Evolutionary conservation across 2,888 invertebrate genomes (phyloP).

Genomic region (Salticus scenicus): DNA sequence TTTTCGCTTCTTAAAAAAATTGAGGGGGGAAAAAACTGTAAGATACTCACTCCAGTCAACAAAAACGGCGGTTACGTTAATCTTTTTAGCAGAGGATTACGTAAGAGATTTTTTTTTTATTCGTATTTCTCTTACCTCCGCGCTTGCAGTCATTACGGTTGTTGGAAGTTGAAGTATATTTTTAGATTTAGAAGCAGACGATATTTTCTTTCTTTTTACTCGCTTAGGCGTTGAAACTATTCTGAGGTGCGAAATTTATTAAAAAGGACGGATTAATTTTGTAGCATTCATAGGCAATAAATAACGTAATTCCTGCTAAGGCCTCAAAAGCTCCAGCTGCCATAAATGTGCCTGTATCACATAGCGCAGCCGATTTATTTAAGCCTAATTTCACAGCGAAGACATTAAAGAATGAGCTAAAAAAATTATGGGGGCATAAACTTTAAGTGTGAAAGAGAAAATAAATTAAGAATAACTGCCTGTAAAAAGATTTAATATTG

Average conservation of each 20-base stretch:
- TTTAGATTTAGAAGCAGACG: background rate
- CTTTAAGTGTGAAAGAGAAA: no score
- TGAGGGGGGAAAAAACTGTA: no score
- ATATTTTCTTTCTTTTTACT: background rate
- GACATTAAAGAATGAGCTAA: no score
- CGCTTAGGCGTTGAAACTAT: background rate
- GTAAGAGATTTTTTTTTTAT: background rate
- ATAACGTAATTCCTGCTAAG: background rate
- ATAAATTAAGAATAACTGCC: no score
- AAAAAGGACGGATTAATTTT: background rate
- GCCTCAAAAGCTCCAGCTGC: background rate
- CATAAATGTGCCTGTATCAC: no score
- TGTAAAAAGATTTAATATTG: no score
- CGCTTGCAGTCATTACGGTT: slow-evolving; percentile 1
- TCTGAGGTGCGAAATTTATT: slow-evolving; percentile 10
- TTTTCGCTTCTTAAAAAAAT: no score
- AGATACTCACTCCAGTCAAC: background rate
- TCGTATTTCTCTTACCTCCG: background rate
- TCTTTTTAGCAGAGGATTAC: slow-evolving; percentile 43
- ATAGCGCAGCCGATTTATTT: no score
- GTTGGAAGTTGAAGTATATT: background rate
- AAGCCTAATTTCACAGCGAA: no score
- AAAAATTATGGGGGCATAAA: no score
- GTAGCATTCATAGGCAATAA: background rate
- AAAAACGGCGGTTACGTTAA: slow-evolving; percentile 29